These are phyloP conservation scores for Anguilla pacifica DNA, from an alignment of 2,797 vertebrate genomes.

Conservation along the genomic window DNA sequence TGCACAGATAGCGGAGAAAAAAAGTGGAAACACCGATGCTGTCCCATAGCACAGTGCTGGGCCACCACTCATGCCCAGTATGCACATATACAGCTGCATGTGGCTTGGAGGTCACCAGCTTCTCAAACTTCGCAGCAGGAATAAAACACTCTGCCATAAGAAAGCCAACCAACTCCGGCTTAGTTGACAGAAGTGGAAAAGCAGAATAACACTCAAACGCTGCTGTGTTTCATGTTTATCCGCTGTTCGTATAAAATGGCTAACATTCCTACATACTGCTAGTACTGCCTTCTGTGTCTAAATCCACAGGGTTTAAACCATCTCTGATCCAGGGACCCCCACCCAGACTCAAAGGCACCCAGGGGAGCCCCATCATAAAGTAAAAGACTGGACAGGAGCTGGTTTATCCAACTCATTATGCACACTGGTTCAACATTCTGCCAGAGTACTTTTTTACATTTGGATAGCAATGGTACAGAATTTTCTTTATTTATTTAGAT, in stretches of 20 bases:
- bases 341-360: no score
- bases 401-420: background rate
- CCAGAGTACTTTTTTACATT: background rate
- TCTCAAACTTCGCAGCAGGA: background rate
- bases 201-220: no score
- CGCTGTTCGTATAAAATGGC: no score
- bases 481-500: background rate
- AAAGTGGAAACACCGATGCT: background rate
- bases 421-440: background rate
- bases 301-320: no score
- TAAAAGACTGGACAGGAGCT: background rate
- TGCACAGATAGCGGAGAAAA: background rate
- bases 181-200: background rate
- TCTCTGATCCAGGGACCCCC: background rate
- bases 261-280: no score
- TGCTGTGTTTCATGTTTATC: no score
- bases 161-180: background rate
- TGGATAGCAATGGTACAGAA: background rate
- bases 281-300: no score
- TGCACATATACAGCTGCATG: background rate
- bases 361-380: no score
- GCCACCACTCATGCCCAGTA: constrained; percentile 29
- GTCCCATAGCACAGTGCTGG: no score
- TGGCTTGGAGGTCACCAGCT: no score
- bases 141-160: background rate